Evolutionary conservation across 2,113 vertebrate species (phyloP).

Genomic region (Pogona vitticeps): DNA sequence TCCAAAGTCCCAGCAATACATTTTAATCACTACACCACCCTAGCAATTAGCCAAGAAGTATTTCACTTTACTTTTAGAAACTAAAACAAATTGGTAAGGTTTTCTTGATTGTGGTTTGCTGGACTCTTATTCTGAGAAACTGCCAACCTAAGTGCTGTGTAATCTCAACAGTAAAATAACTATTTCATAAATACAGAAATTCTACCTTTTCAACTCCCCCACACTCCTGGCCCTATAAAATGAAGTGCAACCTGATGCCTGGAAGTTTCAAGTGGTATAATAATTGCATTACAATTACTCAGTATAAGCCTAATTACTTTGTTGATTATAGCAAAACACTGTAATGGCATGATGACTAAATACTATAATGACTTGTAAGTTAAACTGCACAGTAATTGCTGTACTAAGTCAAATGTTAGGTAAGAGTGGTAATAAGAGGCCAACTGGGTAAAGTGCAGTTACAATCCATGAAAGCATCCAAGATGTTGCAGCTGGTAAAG

Average conservation of each 20-base stretch:
- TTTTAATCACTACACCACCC: too few species aligned
- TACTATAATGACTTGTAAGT: slow-evolving; percentile 59
- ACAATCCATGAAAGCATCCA: rapidly evolving
- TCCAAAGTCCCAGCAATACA: too few species aligned
- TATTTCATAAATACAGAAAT: slow-evolving; percentile 56
- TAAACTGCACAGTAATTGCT: slow-evolving; percentile 55
- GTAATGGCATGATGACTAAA: slow-evolving; percentile 56
- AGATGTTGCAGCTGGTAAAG: slow-evolving; percentile 22
- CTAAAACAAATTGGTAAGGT: too few species aligned
- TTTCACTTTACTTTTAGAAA: too few species aligned
- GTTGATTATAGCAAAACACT: slow-evolving; percentile 55
- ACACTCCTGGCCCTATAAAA: slow-evolving; percentile 33
- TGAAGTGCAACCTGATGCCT: slow-evolving; percentile 63
- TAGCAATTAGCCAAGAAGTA: too few species aligned
- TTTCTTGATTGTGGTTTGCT: too few species aligned
- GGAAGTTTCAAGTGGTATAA: slow-evolving; percentile 57
- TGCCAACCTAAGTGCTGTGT: slow-evolving; percentile 58
- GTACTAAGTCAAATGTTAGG: slow-evolving; percentile 25
- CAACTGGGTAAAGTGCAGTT: slow-evolving; percentile 2
- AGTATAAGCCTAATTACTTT: slow-evolving; percentile 61
- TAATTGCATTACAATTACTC: slow-evolving; percentile 65
- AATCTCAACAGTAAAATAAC: slow-evolving; percentile 56
- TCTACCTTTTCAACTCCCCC: slow-evolving; percentile 66
- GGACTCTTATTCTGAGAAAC: not conserved
- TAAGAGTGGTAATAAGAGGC: not conserved